These are phyloP conservation scores for Labia minor DNA, from an alignment of 2,888 invertebrate species.

Conservation along the genomic window DNA sequence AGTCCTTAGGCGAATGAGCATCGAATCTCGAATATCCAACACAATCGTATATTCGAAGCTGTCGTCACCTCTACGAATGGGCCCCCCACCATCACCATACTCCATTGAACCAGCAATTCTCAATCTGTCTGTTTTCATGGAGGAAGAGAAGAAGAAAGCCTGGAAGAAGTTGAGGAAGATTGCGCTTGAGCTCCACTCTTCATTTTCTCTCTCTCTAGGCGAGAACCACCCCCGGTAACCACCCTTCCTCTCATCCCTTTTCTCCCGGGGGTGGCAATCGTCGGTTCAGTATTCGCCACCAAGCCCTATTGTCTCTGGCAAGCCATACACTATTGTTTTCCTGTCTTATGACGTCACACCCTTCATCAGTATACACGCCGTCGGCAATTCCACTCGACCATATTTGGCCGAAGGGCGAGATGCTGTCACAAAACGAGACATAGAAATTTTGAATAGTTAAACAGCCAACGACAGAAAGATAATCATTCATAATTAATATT, in stretches of 20 bases:
- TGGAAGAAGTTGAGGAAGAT: not conserved
- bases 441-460: not conserved
- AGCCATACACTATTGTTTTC: not conserved
- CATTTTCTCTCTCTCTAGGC: not conserved
- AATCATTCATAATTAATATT: too few relatives aligned
- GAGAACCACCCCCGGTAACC: not conserved
- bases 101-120: not conserved
- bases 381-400: not conserved
- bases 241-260: not conserved
- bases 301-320: not conserved
- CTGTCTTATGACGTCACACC: not conserved
- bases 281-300: not conserved
- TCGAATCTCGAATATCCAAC: constrained; percentile 1
- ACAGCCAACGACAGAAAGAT: not conserved
- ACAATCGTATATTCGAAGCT: not conserved
- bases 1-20: not conserved
- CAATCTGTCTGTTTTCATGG: not conserved
- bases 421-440: not conserved
- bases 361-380: not conserved
- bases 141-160: not conserved
- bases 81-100: not conserved
- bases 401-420: not conserved
- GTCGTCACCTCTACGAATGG: not conserved
- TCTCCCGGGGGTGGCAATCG: not conserved
- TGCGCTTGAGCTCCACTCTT: not conserved